These are phyloP conservation scores for Diarsia dahlii DNA, from an alignment of 2,888 invertebrate species.

Conservation along the genomic window DNA sequence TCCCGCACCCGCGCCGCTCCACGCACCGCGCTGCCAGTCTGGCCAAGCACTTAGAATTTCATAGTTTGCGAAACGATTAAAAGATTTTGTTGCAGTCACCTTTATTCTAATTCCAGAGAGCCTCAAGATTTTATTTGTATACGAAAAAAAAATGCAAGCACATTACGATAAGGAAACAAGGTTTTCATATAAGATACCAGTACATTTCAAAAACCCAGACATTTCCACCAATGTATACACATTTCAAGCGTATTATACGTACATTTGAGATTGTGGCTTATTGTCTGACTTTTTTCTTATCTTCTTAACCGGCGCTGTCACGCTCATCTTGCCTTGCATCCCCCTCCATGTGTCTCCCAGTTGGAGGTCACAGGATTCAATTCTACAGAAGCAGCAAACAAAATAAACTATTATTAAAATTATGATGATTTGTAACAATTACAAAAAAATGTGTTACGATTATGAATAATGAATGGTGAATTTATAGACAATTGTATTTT, in stretches of 20 bases:
- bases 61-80: conserved; percentile 1
- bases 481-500: conserved; percentile 50
- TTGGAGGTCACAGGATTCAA: conserved; percentile 97
- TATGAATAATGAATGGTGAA: conserved; percentile 63
- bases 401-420: conserved; percentile 84
- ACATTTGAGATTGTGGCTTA: conserved; percentile 93
- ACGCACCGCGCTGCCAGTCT: no score
- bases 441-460: conserved; percentile 66
- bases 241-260: conserved; percentile 87
- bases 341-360: conserved; percentile 93
- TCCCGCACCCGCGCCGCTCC: no score
- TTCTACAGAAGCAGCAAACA: conserved; percentile 93
- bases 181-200: conserved; percentile 49
- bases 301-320: conserved; percentile 93
- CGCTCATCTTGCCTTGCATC: conserved; percentile 96
- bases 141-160: conserved; percentile 43
- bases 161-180: conserved; percentile 45
- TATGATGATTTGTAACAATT: conserved; percentile 69
- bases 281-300: conserved; percentile 93
- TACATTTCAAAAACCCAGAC: conserved; percentile 68
- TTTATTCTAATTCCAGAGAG: conserved; percentile 3
- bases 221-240: conserved; percentile 74
- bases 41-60: not conserved
- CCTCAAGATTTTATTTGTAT: not conserved
- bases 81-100: not conserved